Percentiles rank a stretch among this genome's conserved stretches.
These are phyloP conservation scores for Lagopus muta DNA, from an alignment of 2,113 vertebrate species.

Conservation along the genomic window DNA sequence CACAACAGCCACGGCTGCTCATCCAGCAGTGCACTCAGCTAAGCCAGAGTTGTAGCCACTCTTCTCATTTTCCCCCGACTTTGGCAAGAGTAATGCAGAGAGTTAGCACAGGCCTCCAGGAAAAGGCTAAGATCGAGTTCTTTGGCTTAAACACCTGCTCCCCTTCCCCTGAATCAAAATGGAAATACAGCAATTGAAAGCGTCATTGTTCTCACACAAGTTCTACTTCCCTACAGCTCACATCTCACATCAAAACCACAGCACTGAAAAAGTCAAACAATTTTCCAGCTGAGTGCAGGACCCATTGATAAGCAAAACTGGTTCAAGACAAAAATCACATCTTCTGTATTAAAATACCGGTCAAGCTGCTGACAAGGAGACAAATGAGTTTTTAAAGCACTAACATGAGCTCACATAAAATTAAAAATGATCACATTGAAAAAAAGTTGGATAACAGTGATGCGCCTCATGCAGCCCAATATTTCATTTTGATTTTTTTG, in stretches of 20 bases:
- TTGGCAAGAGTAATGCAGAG: neutral
- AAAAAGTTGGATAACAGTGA: neutral
- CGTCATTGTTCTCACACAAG: neutral
- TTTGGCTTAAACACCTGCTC: neutral
- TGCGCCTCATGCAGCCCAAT: neutral
- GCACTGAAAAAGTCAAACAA: conserved; percentile 43
- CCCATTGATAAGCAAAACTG: neutral
- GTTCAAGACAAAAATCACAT: neutral
- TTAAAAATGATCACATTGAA: neutral
- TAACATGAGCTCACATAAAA: neutral
- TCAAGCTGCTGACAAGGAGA: conserved; percentile 50
- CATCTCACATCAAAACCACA: neutral
- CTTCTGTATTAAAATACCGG: conserved; percentile 25
- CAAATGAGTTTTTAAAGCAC: conserved; percentile 54
- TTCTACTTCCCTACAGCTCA: conserved; percentile 19
- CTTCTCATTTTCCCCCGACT: neutral
- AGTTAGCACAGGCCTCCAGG: neutral
- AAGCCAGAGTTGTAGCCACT: neutral
- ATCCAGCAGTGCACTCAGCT: neutral
- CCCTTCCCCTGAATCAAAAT: neutral
- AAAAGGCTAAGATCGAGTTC: neutral
- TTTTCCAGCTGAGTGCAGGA: conserved; percentile 40
- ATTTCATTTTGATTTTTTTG: neutral
- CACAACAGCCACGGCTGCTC: neutral
- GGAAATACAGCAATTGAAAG: conserved; percentile 3